Conservation (phyloP, 2,888 invertebrate species). For the Rhamphomyia laevipes region DNA sequence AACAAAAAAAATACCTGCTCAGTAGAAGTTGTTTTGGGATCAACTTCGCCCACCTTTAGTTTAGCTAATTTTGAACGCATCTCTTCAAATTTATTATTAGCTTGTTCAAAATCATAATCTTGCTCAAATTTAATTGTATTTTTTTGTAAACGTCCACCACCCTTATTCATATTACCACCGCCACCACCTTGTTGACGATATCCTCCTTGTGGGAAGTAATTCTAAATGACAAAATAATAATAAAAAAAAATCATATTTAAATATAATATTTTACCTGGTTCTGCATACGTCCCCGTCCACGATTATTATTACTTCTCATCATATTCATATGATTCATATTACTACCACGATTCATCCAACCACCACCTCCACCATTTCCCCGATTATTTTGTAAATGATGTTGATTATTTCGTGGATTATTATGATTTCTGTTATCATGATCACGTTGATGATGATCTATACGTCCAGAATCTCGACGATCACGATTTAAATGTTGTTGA, state of each 20-base stretch:
- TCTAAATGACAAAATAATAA: too few species aligned
- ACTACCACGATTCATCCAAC: slow-evolving; percentile 36
- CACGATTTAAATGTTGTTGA: slow-evolving; percentile 28
- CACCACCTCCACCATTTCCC: slow-evolving; percentile 25
- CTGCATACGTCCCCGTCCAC: slow-evolving; percentile 33
- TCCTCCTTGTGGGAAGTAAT: slow-evolving; percentile 22
- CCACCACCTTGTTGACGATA: slow-evolving; percentile 40
- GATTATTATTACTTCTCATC: slow-evolving; percentile 34
- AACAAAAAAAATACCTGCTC: slow-evolving; percentile 38
- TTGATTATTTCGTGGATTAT: slow-evolving; percentile 31
- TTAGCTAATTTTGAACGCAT: slow-evolving; percentile 75
- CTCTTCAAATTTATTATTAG: slow-evolving; percentile 94
- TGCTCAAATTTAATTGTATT: slow-evolving; percentile 84
- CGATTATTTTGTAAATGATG: slow-evolving; percentile 28
- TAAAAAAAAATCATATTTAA: background rate
- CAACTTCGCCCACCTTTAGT: slow-evolving; percentile 54
- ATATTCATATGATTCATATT: slow-evolving; percentile 30
- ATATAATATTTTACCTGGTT: slow-evolving; percentile 26
- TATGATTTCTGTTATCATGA: slow-evolving; percentile 24
- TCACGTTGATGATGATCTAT: slow-evolving; percentile 27
- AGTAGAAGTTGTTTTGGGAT: slow-evolving; percentile 37
- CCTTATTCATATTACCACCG: slow-evolving; percentile 40
- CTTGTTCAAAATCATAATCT: slow-evolving; percentile 98
- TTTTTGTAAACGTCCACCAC: slow-evolving; percentile 40
- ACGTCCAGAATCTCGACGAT: slow-evolving; percentile 36